Percentiles rank a stretch among this genome's conserved stretches.
Evolutionary conservation across 2,797 vertebrate species (phyloP).

Genomic region (Crocodylus rhombifer): DNA sequence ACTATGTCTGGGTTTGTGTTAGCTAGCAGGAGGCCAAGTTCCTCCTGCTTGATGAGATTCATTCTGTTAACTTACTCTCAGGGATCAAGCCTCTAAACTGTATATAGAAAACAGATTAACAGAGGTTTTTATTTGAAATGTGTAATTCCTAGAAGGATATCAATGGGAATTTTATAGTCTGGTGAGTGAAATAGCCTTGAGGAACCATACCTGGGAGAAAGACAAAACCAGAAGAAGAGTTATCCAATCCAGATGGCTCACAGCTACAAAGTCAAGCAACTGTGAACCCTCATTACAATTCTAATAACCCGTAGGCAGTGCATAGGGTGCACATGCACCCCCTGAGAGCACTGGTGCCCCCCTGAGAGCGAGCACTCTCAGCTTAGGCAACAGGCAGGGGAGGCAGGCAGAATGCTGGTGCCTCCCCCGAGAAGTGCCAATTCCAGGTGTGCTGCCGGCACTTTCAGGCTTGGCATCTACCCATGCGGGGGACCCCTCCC

Average conservation of each 20-base stretch:
- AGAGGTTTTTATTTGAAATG: neutral
- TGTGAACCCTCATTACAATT: neutral
- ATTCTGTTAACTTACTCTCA: conserved; percentile 7
- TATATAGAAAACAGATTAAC: neutral
- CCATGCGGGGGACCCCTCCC: no score
- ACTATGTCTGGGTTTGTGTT: no score
- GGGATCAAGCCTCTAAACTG: neutral
- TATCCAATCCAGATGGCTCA: neutral
- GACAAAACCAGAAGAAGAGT: neutral
- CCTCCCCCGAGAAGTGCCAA: no score
- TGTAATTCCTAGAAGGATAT: neutral
- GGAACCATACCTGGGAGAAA: neutral
- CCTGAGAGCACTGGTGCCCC: no score
- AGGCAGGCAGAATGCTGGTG: no score
- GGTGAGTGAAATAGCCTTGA: neutral
- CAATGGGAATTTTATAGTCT: neutral
- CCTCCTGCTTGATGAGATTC: neutral
- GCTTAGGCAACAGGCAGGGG: no score
- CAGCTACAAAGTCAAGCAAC: neutral
- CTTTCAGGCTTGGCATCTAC: no score
- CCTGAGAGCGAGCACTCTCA: no score
- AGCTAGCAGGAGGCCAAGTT: no score
- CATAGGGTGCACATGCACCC: no score
- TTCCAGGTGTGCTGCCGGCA: no score
- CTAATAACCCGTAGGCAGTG: neutral